These are phyloP conservation scores for Toxonevra muliebris DNA, from an alignment of 2,888 invertebrate species.

Conservation along the genomic window DNA sequence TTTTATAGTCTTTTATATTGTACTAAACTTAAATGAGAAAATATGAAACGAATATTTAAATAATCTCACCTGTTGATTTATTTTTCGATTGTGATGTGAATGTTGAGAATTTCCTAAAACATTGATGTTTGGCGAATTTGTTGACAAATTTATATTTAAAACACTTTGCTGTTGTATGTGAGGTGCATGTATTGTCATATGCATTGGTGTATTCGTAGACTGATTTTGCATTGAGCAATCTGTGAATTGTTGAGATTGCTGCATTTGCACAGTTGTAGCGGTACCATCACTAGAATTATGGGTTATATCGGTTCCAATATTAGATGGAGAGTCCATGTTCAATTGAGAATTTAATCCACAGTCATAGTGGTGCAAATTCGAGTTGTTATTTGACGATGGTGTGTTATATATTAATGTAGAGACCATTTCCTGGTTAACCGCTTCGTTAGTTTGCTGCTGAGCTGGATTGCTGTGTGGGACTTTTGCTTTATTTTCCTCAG, in stretches of 20 bases:
- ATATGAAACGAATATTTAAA: too few relatives aligned
- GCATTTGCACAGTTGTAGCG: conserved; percentile 70
- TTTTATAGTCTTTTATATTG: too few relatives aligned
- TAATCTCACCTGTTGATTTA: conserved; percentile 55
- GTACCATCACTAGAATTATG: conserved; percentile 75
- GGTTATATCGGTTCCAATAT: conserved; percentile 86
- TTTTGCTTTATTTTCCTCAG: conserved; percentile 49
- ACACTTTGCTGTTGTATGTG: conserved; percentile 67
- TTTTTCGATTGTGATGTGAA: conserved; percentile 50
- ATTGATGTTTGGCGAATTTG: conserved; percentile 64
- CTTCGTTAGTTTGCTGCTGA: conserved; percentile 28
- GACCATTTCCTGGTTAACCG: conserved; percentile 43
- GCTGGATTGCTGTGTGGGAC: conserved; percentile 36
- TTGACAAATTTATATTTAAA: conserved; percentile 51
- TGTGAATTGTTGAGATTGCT: conserved; percentile 64
- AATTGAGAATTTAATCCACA: conserved; percentile 87
- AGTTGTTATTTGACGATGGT: conserved; percentile 82
- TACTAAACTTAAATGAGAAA: too few relatives aligned
- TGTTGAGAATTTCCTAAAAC: conserved; percentile 52
- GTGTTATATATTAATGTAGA: conserved; percentile 72
- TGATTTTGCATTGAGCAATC: conserved; percentile 77
- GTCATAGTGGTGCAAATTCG: conserved; percentile 80
- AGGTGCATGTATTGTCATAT: conserved; percentile 71
- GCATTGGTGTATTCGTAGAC: conserved; percentile 67
- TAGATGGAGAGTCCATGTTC: conserved; percentile 88